Evolutionary conservation across 2,888 invertebrate genomes (phyloP).

Genomic region (Muschampia plurimacula): DNA sequence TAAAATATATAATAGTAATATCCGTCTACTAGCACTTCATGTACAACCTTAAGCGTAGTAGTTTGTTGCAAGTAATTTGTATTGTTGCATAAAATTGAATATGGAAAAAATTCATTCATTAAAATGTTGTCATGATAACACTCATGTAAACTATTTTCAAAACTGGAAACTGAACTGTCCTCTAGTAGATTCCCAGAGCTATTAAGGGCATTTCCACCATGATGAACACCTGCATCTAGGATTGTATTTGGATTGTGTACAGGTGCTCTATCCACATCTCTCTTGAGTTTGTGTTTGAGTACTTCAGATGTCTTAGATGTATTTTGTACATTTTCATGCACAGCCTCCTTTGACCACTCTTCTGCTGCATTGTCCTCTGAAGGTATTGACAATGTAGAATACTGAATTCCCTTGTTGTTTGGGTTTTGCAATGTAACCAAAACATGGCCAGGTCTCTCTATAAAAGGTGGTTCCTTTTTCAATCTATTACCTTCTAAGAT

Average conservation of each 20-base stretch:
- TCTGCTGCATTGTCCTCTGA: conserved; percentile 30
- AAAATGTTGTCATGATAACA: conserved; percentile 92
- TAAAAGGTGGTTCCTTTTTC: conserved; percentile 86
- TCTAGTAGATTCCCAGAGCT: conserved; percentile 75
- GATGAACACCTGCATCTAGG: conserved; percentile 90
- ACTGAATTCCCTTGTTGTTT: conserved; percentile 48
- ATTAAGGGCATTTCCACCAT: conserved; percentile 90
- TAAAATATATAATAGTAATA: conserved; percentile 97
- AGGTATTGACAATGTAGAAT: conserved; percentile 24
- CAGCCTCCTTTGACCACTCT: conserved; percentile 24
- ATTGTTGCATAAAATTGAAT: conserved; percentile 88
- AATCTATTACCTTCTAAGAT: conserved; percentile 89
- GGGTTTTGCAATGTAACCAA: conserved; percentile 76
- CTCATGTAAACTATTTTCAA: conserved; percentile 90
- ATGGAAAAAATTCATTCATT: conserved; percentile 89
- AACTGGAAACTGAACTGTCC: conserved; percentile 92
- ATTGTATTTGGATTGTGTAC: conserved; percentile 81
- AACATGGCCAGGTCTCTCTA: conserved; percentile 86
- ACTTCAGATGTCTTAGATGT: conserved; percentile 35
- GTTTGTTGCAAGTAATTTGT: conserved; percentile 89
- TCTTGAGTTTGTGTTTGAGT: conserved; percentile 54
- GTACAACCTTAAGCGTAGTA: conserved; percentile 87
- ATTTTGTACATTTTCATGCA: conserved; percentile 35
- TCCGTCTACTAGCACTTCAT: conserved; percentile 90
- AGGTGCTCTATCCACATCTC: conserved; percentile 62